Evolutionary conservation across 2,888 invertebrate species (phyloP).

Genomic region (Deilephila elpenor): DNA sequence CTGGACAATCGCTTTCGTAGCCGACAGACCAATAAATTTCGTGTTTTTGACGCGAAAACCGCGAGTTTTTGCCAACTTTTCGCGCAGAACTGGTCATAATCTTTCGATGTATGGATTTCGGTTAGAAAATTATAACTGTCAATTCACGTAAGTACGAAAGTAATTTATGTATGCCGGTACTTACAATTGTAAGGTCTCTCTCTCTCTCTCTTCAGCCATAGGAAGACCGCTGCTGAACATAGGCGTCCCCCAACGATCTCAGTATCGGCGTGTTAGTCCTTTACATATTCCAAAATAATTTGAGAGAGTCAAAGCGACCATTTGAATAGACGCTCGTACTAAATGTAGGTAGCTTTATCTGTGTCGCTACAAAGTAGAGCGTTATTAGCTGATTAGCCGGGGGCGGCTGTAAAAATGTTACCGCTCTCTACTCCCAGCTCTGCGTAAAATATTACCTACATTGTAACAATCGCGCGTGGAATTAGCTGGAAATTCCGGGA

Average conservation of each 20-base stretch:
- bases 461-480: background rate
- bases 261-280: too few species aligned
- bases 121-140: background rate
- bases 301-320: background rate
- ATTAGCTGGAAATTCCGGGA: background rate
- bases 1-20: slow-evolving; percentile 30
- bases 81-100: background rate
- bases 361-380: background rate
- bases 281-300: background rate
- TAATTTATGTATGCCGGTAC: too few species aligned
- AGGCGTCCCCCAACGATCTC: too few species aligned
- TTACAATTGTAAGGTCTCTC: too few species aligned
- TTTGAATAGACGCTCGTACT: background rate
- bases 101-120: background rate
- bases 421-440: background rate
- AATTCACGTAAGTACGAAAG: too few species aligned
- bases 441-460: background rate
- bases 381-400: slow-evolving; percentile 32
- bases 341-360: background rate
- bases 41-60: slow-evolving; percentile 28
- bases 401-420: slow-evolving; percentile 25
- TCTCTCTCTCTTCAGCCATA: too few species aligned
- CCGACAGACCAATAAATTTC: slow-evolving; percentile 38
- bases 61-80: background rate
- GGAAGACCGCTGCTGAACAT: too few species aligned